Evolutionary conservation across 2,113 vertebrate genomes (phyloP), one percentile per base, ranked within the genome.

Genomic region (Prochilodus magdalenae): DNA sequence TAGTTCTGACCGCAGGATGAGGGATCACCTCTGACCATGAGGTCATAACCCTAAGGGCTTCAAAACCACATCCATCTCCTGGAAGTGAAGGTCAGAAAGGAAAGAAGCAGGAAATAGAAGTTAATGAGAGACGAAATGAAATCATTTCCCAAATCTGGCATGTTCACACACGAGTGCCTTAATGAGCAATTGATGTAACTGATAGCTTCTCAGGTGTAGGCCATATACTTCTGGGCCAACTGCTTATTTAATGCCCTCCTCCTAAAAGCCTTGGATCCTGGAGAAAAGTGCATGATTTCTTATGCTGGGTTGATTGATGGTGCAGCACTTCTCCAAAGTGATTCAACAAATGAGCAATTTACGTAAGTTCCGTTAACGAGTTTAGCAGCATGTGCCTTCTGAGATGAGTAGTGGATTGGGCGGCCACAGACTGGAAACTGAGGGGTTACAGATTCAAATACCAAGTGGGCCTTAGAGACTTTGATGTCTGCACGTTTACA

Each of bases 21-120:
- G 63, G 30, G 20, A 36, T 67, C 29, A 67, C 63, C 63, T 20
- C 63, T 33, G 63, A 67, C 16, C 33, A 67, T 67, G 30, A 67
- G 63, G 36, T 36, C 29, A 67, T 33, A 67, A 67, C 29, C 22
- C 29, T 36, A 5, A 33, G 29, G 29, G 11, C 16, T 65, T 65
- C 30, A 20, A 8, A 33, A 18, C 33, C 4, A 18, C 18, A 67
- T 36, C 20, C 29, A 36, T 67, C 20, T 36, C 14, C 27, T 22
- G 20, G 15, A 33, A 29, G 36, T 33, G 29, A 67, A 67, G 29
- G 30, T 30, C 29, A 67, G 63, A 67, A 33, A 33, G 18, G 29
- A 67, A 67, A 65, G 62, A 30, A 30, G 15, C 12, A 18, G 14
- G 12, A 30, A 65, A 29, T 65, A 27, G 29, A 30, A 65, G 62